These are phyloP conservation scores for Gobio gobio DNA, from an alignment of 2,113 vertebrate genomes.

Conservation along the genomic window DNA sequence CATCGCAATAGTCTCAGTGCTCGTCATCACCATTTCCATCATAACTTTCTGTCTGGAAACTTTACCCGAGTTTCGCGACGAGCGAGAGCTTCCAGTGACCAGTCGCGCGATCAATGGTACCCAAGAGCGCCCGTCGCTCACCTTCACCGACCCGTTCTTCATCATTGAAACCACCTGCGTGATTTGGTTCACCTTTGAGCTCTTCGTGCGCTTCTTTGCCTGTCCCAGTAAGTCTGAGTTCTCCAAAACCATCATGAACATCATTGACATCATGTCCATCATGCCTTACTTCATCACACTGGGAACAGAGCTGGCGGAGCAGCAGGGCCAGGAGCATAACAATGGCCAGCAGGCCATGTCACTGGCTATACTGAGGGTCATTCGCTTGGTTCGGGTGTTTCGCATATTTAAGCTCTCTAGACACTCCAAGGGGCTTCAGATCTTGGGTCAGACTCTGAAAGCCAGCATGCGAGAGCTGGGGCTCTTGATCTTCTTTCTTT, in stretches of 20 bases:
- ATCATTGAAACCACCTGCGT: slow-evolving; percentile 96
- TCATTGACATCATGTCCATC: slow-evolving; percentile 95
- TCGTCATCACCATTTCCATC: slow-evolving; percentile 97
- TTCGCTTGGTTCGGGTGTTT: slow-evolving; percentile 93
- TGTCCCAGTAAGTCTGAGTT: slow-evolving; percentile 95
- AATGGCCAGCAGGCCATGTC: slow-evolving; percentile 94
- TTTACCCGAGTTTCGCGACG: slow-evolving; percentile 91
- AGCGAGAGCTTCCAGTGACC: slow-evolving; percentile 81
- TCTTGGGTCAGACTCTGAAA: slow-evolving; percentile 93
- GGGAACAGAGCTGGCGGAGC: slow-evolving; percentile 91
- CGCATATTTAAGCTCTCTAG: slow-evolving; percentile 95
- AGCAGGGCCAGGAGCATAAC: slow-evolving; percentile 80
- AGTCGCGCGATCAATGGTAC: slow-evolving; percentile 73
- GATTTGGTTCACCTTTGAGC: slow-evolving; percentile 98
- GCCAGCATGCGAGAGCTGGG: slow-evolving; percentile 96
- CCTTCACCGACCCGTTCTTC: slow-evolving; percentile 92
- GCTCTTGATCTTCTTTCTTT: slow-evolving; percentile 96
- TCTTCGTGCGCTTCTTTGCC: slow-evolving; percentile 91
- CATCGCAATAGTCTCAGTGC: slow-evolving; percentile 93
- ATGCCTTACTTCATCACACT: slow-evolving; percentile 97
- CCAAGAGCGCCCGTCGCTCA: slow-evolving; percentile 75
- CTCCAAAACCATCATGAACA: slow-evolving; percentile 94
- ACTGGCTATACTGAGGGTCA: slow-evolving; percentile 93
- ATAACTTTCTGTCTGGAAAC: slow-evolving; percentile 97
- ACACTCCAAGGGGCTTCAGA: slow-evolving; percentile 96